These are phyloP conservation scores for Drosophila varians DNA, from an alignment of 1,140 invertebrate genomes.

Conservation along the genomic window DNA sequence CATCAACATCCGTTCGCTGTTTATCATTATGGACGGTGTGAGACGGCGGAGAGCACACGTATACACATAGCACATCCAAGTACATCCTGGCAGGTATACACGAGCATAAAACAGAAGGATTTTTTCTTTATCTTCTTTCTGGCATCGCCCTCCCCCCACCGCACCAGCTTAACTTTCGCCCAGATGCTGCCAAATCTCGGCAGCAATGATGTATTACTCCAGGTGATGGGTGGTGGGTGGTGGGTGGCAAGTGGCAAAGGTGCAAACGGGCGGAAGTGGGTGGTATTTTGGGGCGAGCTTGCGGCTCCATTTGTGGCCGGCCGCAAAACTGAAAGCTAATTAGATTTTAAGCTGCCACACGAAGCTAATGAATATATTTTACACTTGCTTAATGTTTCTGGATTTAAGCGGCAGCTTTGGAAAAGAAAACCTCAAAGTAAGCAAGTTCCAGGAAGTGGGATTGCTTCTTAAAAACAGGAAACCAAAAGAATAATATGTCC, in stretches of 20 bases:
- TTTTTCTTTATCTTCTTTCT: constrained; percentile 29
- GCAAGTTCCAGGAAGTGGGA: not conserved
- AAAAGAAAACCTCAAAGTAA: not conserved
- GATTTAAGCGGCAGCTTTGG: not conserved
- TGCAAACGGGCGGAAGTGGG: constrained; percentile 37
- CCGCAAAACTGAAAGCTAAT: constrained; percentile 73
- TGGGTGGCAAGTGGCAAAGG: not conserved
- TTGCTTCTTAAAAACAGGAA: not conserved
- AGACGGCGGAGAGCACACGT: constrained; percentile 35
- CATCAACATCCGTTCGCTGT: constrained; percentile 74
- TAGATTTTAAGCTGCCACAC: constrained; percentile 64
- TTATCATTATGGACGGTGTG: constrained; percentile 68
- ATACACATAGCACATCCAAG: constrained; percentile 14
- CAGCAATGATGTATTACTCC: constrained; percentile 70
- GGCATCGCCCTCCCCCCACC: not conserved
- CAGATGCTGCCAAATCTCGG: constrained; percentile 63
- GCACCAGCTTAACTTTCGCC: constrained; percentile 23
- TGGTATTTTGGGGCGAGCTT: constrained; percentile 24
- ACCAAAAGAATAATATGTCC: not conserved
- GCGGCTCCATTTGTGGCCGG: constrained; percentile 33
- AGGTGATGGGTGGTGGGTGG: not conserved
- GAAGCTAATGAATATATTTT: constrained; percentile 55
- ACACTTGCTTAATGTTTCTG: constrained; percentile 27
- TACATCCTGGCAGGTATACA: not conserved
- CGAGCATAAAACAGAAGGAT: constrained; percentile 64